Conservation (phyloP, 1,140 invertebrate species). For the Philopotamus ludificatus region DNA sequence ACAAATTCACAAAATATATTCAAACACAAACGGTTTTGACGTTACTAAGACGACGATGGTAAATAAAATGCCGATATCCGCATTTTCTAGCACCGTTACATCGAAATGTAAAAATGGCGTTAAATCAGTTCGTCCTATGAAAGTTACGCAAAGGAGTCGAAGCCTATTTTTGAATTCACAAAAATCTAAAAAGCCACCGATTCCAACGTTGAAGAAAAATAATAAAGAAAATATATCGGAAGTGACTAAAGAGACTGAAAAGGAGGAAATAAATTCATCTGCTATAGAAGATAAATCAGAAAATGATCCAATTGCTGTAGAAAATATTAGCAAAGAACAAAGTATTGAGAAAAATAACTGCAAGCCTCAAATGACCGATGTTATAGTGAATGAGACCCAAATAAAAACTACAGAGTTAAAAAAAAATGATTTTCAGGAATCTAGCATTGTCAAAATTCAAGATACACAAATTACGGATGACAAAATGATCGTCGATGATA, state of each 20-base stretch:
- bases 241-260: constrained; percentile 27
- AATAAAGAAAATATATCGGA: constrained; percentile 40
- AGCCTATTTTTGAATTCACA: constrained; percentile 10
- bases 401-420: too few relatives aligned
- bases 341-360: too few relatives aligned
- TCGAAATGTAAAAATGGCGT: constrained; percentile 48
- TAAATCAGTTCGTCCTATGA: constrained; percentile 41
- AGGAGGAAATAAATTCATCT: too few relatives aligned
- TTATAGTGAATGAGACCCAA: not conserved
- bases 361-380: not conserved
- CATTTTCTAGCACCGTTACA: constrained; percentile 56
- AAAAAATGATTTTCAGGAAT: too few relatives aligned
- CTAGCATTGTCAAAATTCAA: too few relatives aligned
- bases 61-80: constrained; percentile 71
- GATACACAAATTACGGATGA: too few relatives aligned
- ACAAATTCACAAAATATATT: constrained; percentile 37
- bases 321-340: too few relatives aligned
- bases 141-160: constrained; percentile 26
- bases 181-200: constrained; percentile 9
- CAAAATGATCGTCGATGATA: too few relatives aligned
- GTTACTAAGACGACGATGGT: constrained; percentile 64
- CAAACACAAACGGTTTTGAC: constrained; percentile 39
- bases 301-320: too few relatives aligned
- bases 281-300: too few relatives aligned
- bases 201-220: constrained; percentile 37